Conservation (phyloP, 2,888 invertebrate species). For the Zaprionus lineosus region DNA sequence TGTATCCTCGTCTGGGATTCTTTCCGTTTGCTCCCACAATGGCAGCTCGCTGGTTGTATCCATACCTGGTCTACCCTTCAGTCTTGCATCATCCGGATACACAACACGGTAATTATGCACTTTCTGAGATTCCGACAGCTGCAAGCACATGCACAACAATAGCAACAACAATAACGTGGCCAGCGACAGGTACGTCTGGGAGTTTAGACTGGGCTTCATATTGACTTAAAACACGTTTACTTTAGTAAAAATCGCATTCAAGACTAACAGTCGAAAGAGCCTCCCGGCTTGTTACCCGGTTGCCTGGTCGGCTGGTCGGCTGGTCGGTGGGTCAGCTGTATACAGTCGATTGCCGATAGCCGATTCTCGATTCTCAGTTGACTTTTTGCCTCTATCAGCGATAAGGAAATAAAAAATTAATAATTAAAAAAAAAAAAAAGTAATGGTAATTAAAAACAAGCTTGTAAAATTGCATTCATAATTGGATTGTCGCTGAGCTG, state of each 20-base stretch:
- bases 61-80: too few relatives aligned
- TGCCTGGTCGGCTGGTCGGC: not conserved
- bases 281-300: slow-evolving; percentile 5
- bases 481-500: slow-evolving; percentile 24
- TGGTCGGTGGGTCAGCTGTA: too few relatives aligned
- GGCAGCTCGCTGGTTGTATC: too few relatives aligned
- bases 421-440: slow-evolving; percentile 16
- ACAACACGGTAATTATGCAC: slow-evolving; percentile 19
- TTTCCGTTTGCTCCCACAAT: too few relatives aligned
- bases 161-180: slow-evolving; percentile 31
- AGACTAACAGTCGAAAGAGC: slow-evolving; percentile 40
- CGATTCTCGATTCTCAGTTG: slow-evolving; percentile 30
- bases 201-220: too few relatives aligned
- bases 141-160: slow-evolving; percentile 10
- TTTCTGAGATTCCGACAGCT: slow-evolving; percentile 2
- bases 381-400: slow-evolving; percentile 10
- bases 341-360: slow-evolving; percentile 24
- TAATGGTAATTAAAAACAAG: slow-evolving; percentile 44
- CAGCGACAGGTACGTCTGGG: too few relatives aligned
- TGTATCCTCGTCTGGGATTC: too few relatives aligned
- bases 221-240: slow-evolving; percentile 57
- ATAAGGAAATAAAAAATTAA: slow-evolving; percentile 38
- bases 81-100: slow-evolving; percentile 18
- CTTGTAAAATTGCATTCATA: slow-evolving; percentile 55
- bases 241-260: slow-evolving; percentile 35